Evolutionary conservation across 1,140 invertebrate genomes (phyloP).

Genomic region (Lethocerus indicus): DNA sequence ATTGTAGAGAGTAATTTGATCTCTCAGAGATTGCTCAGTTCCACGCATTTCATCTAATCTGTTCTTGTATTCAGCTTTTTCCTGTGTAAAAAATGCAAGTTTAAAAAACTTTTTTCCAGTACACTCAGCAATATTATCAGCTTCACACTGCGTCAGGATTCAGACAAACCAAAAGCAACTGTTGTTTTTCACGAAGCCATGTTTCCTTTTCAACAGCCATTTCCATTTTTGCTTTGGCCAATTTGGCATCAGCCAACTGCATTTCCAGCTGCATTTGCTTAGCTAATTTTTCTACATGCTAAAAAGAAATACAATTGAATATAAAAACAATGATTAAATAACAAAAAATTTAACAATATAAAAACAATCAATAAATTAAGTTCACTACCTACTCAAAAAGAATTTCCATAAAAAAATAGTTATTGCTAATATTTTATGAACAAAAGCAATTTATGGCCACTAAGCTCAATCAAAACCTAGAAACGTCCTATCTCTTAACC

Average conservation of each 20-base stretch:
- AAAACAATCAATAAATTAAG: background rate
- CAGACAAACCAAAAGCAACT: conserved; percentile 28
- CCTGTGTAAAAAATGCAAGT: conserved; percentile 29
- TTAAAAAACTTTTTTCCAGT: background rate
- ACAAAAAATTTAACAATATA: background rate
- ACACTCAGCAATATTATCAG: background rate
- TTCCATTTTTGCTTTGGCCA: conserved; percentile 52
- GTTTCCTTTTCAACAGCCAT: conserved; percentile 46
- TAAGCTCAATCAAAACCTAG: background rate
- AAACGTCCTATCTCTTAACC: no score
- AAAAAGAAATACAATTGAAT: conserved; percentile 15
- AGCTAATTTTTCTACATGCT: conserved; percentile 67
- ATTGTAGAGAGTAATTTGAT: conserved; percentile 64
- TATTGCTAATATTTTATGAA: background rate
- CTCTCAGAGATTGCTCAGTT: conserved; percentile 46
- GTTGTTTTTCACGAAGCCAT: conserved; percentile 40
- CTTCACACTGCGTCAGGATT: background rate
- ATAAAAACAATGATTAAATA: background rate
- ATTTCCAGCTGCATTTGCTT: conserved; percentile 69
- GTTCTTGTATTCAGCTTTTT: conserved; percentile 45
- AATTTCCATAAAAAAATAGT: conserved; percentile 5
- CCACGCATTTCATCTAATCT: conserved; percentile 45
- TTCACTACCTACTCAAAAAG: background rate
- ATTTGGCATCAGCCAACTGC: conserved; percentile 62
- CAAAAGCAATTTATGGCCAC: background rate